Evolutionary conservation across 1,140 invertebrate genomes (phyloP).

Genomic region (Lysiphlebus fabarum): DNA sequence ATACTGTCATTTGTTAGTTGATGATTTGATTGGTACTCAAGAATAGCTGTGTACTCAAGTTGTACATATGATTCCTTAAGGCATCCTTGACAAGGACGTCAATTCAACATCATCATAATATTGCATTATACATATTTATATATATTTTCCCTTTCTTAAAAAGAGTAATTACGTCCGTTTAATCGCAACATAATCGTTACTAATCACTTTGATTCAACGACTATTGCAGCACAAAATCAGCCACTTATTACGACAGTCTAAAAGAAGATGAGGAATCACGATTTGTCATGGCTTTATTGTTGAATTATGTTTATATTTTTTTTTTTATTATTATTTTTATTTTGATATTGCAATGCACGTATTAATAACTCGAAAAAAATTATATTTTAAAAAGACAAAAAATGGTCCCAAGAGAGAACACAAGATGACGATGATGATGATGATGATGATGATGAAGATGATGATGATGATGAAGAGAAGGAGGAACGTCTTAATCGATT

Average conservation of each 20-base stretch:
- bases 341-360: not conserved
- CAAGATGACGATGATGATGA: not conserved
- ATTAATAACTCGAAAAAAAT: not conserved
- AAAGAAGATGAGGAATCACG: constrained; percentile 25
- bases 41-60: no score
- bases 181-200: constrained; percentile 48
- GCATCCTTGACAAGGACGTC: constrained; percentile 16
- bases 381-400: not conserved
- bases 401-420: not conserved
- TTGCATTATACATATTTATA: not conserved
- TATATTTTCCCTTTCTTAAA: not conserved
- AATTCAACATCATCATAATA: not conserved
- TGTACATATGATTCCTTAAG: not conserved
- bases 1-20: no score
- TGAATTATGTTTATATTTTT: not conserved
- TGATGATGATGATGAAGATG: constrained; percentile 11
- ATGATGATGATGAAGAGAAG: not conserved
- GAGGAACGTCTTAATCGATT: constrained; percentile 31
- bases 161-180: constrained; percentile 44
- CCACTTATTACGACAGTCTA: constrained; percentile 42
- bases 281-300: constrained; percentile 35
- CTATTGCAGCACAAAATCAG: constrained; percentile 40
- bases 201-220: constrained; percentile 43
- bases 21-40: no score
- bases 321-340: constrained; percentile 5